phyloP scores from a whole-genome alignment of 2,888 invertebrate species.

The Mallateleia sp. region DNA sequence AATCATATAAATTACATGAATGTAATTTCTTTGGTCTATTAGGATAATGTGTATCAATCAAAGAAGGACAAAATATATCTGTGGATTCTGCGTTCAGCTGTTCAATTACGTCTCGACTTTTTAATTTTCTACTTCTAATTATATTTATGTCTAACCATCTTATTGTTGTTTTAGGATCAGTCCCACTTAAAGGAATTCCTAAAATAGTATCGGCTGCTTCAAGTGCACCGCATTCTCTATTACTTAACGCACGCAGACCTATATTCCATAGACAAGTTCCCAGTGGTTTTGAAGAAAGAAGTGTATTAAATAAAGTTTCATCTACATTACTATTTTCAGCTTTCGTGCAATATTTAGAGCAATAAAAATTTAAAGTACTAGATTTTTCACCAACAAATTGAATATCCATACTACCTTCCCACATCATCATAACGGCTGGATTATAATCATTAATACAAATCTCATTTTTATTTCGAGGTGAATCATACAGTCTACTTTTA shows the following conservation, averaged over 20 bases:
- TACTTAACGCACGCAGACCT: constrained; percentile 81
- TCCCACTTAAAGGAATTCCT: constrained; percentile 59
- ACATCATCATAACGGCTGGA: constrained; percentile 79
- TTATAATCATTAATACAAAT: constrained; percentile 57
- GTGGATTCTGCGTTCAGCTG: constrained; percentile 72
- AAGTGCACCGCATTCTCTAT: constrained; percentile 85
- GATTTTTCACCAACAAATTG: not conserved
- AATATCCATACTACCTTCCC: constrained; percentile 82
- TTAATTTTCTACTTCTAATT: constrained; percentile 55
- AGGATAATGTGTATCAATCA: constrained; percentile 79
- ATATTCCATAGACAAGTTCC: constrained; percentile 82
- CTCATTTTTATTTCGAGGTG: constrained; percentile 77
- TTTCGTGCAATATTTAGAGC: constrained; percentile 85
- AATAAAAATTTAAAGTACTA: too few relatives aligned
- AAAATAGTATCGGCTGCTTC: constrained; percentile 81
- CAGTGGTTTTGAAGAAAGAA: constrained; percentile 84
- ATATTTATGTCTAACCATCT: constrained; percentile 55
- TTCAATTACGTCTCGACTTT: constrained; percentile 71
- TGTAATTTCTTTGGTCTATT: constrained; percentile 78
- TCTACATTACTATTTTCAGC: constrained; percentile 82
- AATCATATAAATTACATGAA: constrained; percentile 65
- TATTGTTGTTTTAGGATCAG: not conserved
- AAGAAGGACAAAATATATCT: constrained; percentile 80
- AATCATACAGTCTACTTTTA: constrained; percentile 82
- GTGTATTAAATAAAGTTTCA: too few relatives aligned